Conservation (phyloP, 2,888 invertebrate genomes). For the Cantharis lateralis region DNA sequence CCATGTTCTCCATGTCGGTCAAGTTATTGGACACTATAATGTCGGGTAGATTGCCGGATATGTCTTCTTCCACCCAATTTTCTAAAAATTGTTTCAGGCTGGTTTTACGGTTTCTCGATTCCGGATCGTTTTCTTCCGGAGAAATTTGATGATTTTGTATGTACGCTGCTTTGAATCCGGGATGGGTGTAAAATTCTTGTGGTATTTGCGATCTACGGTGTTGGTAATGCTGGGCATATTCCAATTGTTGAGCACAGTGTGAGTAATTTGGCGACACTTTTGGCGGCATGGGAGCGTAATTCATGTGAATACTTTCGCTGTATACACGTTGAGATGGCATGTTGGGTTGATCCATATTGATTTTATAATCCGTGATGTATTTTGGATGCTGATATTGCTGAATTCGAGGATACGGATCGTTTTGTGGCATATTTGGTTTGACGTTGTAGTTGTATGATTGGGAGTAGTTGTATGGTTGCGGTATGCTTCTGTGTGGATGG, state of each 20-base stretch:
- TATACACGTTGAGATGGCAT: constrained; percentile 46
- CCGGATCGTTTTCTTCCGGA: constrained; percentile 40
- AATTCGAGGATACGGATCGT: constrained; percentile 19
- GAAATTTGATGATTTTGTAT: constrained; percentile 35
- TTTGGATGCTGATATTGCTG: constrained; percentile 24
- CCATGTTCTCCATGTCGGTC: constrained; percentile 12
- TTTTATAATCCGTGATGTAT: constrained; percentile 32
- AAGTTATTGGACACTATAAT: constrained; percentile 16
- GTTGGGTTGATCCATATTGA: constrained; percentile 38
- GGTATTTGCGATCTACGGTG: constrained; percentile 33
- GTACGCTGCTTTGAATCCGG: constrained; percentile 24
- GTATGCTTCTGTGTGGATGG: constrained; percentile 25
- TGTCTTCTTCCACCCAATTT: constrained; percentile 52
- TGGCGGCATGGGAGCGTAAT: constrained; percentile 40
- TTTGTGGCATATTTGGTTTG: constrained; percentile 12
- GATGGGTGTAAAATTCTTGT: constrained; percentile 28
- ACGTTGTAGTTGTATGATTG: constrained; percentile 26
- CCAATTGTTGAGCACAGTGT: constrained; percentile 37
- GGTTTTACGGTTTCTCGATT: constrained; percentile 39
- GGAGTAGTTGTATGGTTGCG: constrained; percentile 36
- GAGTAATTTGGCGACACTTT: constrained; percentile 44
- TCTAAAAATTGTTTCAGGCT: constrained; percentile 51
- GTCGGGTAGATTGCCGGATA: constrained; percentile 36
- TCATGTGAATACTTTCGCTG: constrained; percentile 41
- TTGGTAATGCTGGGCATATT: constrained; percentile 42